Evolutionary conservation across 1,140 invertebrate species (phyloP), one percentile per base, ranked within the genome.

Genomic region (Drosophila cardini): DNA sequence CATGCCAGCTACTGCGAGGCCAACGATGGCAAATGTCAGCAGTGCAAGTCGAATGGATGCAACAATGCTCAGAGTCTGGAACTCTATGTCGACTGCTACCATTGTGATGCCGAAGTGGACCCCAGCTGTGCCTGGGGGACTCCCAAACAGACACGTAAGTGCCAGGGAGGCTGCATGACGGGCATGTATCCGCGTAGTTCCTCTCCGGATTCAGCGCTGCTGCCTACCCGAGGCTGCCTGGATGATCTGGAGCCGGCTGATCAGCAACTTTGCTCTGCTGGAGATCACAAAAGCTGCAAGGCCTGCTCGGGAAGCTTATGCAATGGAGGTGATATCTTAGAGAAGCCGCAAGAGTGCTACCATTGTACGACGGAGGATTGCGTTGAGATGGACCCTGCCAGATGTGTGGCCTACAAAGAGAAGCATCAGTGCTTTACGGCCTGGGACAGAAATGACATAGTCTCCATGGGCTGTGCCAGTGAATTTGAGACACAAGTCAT

Each of bases 41-140:
- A 72, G 53, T 91, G 90, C 52, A 91, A 91, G 68, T 91, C 90
- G 5, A 89, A 89, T 46, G 77, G 60, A 2, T 91, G 90, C 56
- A 91, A 91, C 56, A 76, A 43, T 8, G 90, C 81, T 0, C 0
- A 32, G 0, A 75, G 75, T 26, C 16, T 90, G 32, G 43, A 56
- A 0, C 34, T 50, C 13, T 91, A 81, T 36, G 70, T 90, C 3
- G 77, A 81, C 6, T 91, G 90, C 43, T 91, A 90, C 32, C 75
- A 76, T 52, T 91, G 90, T 46, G 90, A 91, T 43, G 75, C 87
- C 0, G 71, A 76, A 1, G 40, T 63, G 5, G 73, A 85, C 40
- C 7, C 46, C 11, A 63, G 2, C 21, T 78, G 78, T 6, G 80
- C 82, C 6, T 77, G 58, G 46, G 69, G 58, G 42, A 45, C 34